These are phyloP conservation scores for Phaonia tiefii DNA, from an alignment of 2,888 invertebrate species.

Conservation along the genomic window DNA sequence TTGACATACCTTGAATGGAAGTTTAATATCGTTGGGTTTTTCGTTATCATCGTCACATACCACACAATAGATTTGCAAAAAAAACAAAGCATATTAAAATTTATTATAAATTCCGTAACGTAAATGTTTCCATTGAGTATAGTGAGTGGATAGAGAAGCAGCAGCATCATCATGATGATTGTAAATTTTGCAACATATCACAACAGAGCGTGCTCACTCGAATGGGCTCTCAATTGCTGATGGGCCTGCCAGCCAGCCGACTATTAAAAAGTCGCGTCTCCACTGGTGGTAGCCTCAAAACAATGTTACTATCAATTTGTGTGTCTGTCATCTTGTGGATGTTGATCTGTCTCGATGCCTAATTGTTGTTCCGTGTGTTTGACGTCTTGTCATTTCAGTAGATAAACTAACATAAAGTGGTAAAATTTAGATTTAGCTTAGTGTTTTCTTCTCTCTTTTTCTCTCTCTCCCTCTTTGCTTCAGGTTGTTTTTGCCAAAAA, in stretches of 20 bases:
- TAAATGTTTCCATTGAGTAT: too few species aligned
- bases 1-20: background rate
- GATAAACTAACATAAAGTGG: slow-evolving; percentile 45
- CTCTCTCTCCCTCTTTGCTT: background rate
- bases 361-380: slow-evolving; percentile 3
- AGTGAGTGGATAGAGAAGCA: too few species aligned
- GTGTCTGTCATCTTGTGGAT: background rate
- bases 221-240: background rate
- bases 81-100: background rate
- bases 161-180: background rate
- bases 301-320: background rate
- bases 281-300: slow-evolving; percentile 5
- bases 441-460: background rate
- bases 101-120: slow-evolving; percentile 1
- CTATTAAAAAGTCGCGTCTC: too few species aligned
- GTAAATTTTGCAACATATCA: background rate
- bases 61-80: too few species aligned
- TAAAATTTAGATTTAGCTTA: slow-evolving; percentile 52
- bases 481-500: background rate
- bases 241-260: too few species aligned
- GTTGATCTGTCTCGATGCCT: slow-evolving; percentile 18
- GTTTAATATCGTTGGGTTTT: background rate
- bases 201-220: too few species aligned
- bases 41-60: too few species aligned
- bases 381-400: slow-evolving; percentile 23